These are phyloP conservation scores for Idaea biselata DNA, from an alignment of 2,888 invertebrate species.

Conservation along the genomic window DNA sequence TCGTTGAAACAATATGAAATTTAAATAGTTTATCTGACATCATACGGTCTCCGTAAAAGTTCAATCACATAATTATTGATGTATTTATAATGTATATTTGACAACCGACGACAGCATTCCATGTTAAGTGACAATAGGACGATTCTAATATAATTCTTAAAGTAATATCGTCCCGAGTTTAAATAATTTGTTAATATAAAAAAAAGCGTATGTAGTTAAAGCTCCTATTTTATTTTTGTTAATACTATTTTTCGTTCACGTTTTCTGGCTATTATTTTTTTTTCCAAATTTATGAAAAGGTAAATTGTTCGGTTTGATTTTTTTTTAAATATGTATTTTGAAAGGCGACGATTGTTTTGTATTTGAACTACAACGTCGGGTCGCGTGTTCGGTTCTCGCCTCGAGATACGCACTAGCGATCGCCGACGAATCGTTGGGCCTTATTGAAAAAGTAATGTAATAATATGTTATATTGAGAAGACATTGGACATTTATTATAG, in stretches of 20 bases:
- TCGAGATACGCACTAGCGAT: constrained; percentile 33
- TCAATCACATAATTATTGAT: not conserved
- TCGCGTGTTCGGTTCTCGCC: constrained; percentile 4
- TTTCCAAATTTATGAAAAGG: constrained; percentile 51
- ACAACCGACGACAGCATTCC: constrained; percentile 54
- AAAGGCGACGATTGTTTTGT: constrained; percentile 33
- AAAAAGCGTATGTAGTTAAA: constrained; percentile 55
- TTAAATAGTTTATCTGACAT: not conserved
- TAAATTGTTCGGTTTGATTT: constrained; percentile 46
- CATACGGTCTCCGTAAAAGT: not conserved
- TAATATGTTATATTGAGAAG: constrained; percentile 36
- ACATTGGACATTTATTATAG: constrained; percentile 58
- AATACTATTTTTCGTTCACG: constrained; percentile 62
- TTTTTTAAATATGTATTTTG: constrained; percentile 40
- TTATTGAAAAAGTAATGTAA: constrained; percentile 34
- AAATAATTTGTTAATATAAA: constrained; percentile 74
- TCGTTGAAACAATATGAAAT: not conserved
- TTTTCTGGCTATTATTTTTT: constrained; percentile 59
- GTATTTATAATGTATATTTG: constrained; percentile 11
- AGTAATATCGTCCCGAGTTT: constrained; percentile 78
- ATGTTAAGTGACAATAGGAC: constrained; percentile 60
- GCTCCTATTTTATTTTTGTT: constrained; percentile 72
- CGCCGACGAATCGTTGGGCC: constrained; percentile 35
- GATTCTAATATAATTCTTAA: constrained; percentile 81
- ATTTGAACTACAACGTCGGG: constrained; percentile 18